phyloP scores from a whole-genome alignment of 1,140 invertebrate species.

The Drosophila setifemur region DNA sequence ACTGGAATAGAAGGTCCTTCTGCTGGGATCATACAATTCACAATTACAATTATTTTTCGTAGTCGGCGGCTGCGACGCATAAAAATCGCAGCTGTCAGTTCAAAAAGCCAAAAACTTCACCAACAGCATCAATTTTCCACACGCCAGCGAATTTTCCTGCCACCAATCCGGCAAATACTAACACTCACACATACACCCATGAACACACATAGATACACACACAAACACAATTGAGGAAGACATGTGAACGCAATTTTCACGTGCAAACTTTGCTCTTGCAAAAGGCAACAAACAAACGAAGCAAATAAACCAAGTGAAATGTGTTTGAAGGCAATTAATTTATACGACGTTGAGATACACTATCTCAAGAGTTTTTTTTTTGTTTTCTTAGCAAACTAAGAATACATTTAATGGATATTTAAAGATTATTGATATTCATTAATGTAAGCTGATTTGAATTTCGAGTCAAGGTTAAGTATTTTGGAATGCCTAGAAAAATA shows the following conservation, averaged over 20 bases:
- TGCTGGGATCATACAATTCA: conserved; percentile 45
- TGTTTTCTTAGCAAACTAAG: no score
- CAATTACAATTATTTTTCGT: conserved; percentile 75
- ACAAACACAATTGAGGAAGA: conserved; percentile 40
- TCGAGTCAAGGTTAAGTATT: no score
- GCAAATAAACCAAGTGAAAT: conserved; percentile 63
- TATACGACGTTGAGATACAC: conserved; percentile 40
- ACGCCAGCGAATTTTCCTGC: conserved; percentile 58
- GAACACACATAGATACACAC: conserved; percentile 1
- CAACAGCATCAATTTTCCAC: conserved; percentile 73
- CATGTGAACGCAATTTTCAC: conserved; percentile 75
- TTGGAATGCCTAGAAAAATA: no score
- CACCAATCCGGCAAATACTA: conserved; percentile 24
- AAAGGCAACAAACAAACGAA: conserved; percentile 52
- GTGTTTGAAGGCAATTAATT: conserved; percentile 2
- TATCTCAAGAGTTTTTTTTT: conserved; percentile 2
- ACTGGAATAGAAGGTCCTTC: neutral
- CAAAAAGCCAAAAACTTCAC: conserved; percentile 79
- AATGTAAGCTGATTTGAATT: no score
- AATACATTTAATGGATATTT: no score
- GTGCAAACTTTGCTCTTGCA: conserved; percentile 66
- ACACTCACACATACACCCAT: conserved; percentile 17
- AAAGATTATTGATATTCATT: no score
- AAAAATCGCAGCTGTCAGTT: conserved; percentile 79
- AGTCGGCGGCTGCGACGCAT: conserved; percentile 61